Evolutionary conservation across 2,797 vertebrate species (phyloP), one percentile per base, ranked within the genome.

Genomic region (Myotis planiceps): DNA sequence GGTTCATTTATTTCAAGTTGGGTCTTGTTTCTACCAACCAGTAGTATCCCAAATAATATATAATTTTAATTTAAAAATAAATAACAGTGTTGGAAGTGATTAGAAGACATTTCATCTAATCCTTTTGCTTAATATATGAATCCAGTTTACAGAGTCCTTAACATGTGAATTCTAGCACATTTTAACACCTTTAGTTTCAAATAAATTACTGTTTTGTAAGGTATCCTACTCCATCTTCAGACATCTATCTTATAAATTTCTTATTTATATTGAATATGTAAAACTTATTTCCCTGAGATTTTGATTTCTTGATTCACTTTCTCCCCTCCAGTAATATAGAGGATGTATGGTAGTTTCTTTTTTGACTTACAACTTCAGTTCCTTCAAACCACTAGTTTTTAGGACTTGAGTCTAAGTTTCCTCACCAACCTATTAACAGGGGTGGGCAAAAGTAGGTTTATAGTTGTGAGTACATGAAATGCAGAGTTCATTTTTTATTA

Each of bases 1-100:
- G 16, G 83, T 72, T 96, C 32, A 51, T 58, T 49, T 34, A 53
- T 88, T 93, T 93, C 58, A 51, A 34, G 29, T 96, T 88, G 53
- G 21, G 25, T 94, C 49, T 88, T 86, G 45, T 90, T 89, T 74
- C 21, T 60, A 27, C 25, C n/a, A 93, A 76, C 16, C 14, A 68
- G 0, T 42, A 55, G 32, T 80, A 60, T 80, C n/a, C 39, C 53
- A 72, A 55, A 12, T 29, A 72, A 34, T 84, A 76, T 6, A 82
- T 63, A 74, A 37, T 69, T 74, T 53, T 79, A 75, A 84, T 90
- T 83, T 6, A 60, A 37, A 92, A 88, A 75, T 51, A 82, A 71
- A 27, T 60, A 10, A 83, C 63, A 34, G 34, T 53, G 16, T 84
- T 53, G 21, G 49, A 69, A 65, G 15, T 29, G 5, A 32, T 65